Conservation (phyloP, 2,113 vertebrate genomes). For the Ophthalmolycus amberensis region DNA sequence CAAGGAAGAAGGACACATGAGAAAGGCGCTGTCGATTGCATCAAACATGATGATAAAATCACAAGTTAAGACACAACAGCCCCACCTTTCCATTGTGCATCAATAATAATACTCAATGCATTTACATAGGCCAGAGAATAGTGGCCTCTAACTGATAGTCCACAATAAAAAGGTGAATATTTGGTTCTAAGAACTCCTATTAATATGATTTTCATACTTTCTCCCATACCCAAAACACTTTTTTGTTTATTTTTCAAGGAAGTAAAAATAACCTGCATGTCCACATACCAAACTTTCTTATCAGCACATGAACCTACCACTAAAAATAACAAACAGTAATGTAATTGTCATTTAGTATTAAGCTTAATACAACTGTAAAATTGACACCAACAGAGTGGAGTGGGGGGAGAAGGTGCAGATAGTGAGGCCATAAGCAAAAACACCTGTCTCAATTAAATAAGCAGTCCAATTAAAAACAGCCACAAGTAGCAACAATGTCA, state of each 20-base stretch:
- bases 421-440: neutral
- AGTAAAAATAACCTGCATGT: neutral
- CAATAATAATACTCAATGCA: neutral
- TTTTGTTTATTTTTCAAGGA: neutral
- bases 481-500: no score
- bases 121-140: neutral
- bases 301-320: neutral
- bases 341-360: neutral
- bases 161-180: neutral
- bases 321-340: neutral
- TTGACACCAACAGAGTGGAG: no score
- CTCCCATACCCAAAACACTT: neutral
- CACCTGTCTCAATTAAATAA: neutral
- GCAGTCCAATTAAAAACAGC: neutral
- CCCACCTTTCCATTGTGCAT: neutral
- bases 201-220: neutral
- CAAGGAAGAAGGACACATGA: neutral
- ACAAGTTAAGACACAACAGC: neutral
- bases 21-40: neutral
- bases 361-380: no score
- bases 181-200: no score
- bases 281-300: neutral
- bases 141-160: neutral
- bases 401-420: neutral
- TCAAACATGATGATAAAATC: conserved; percentile 12